Evolutionary conservation across 2,888 invertebrate genomes (phyloP).

Genomic region (Euproctis similis): DNA sequence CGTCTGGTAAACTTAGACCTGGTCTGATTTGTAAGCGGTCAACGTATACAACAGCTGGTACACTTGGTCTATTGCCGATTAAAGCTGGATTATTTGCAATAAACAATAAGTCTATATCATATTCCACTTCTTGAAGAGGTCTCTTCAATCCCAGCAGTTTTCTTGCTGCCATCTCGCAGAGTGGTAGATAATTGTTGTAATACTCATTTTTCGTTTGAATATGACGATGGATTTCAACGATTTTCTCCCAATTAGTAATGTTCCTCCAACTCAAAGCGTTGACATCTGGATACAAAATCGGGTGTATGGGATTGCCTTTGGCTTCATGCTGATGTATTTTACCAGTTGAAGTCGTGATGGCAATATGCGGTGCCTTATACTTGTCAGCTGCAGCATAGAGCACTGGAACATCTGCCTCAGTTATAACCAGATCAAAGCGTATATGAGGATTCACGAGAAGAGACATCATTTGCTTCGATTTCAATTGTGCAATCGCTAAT

Average conservation of each 20-base stretch:
- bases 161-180: slow-evolving; percentile 51
- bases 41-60: slow-evolving; percentile 50
- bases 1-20: slow-evolving; percentile 43
- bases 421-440: slow-evolving; percentile 73
- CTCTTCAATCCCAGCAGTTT: slow-evolving; percentile 51
- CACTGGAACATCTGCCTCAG: slow-evolving; percentile 70
- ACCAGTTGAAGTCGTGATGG: slow-evolving; percentile 66
- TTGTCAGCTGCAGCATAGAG: slow-evolving; percentile 69
- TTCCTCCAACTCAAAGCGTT: slow-evolving; percentile 56
- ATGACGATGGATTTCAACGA: slow-evolving; percentile 46
- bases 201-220: slow-evolving; percentile 49
- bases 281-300: slow-evolving; percentile 66
- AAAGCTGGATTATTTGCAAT: slow-evolving; percentile 53
- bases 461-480: slow-evolving; percentile 56
- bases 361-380: slow-evolving; percentile 71
- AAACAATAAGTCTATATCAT: slow-evolving; percentile 60
- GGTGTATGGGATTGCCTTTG: slow-evolving; percentile 71
- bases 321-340: slow-evolving; percentile 63
- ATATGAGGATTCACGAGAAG: slow-evolving; percentile 54
- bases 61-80: slow-evolving; percentile 54
- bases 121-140: slow-evolving; percentile 50
- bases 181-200: slow-evolving; percentile 48
- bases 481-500: slow-evolving; percentile 54
- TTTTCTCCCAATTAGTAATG: slow-evolving; percentile 54
- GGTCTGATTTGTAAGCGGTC: slow-evolving; percentile 61